Evolutionary conservation across 2,797 vertebrate genomes (phyloP).

Genomic region (Harpagifer antarcticus): DNA sequence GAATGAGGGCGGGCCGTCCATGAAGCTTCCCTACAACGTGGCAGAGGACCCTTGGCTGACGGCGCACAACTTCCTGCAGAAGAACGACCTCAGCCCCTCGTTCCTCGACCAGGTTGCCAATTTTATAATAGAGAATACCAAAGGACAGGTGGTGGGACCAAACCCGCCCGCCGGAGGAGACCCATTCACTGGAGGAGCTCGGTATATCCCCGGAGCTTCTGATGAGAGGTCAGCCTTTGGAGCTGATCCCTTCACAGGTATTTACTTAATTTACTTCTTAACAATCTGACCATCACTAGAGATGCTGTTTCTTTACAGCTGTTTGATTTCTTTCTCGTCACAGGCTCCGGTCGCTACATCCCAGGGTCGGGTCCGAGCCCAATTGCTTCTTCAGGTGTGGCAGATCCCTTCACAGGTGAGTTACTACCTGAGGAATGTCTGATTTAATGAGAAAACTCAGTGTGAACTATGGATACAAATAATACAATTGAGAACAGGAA

Average conservation of each 20-base stretch:
- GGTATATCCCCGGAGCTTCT: slow-evolving; percentile 90
- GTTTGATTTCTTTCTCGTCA: background rate
- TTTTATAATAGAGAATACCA: slow-evolving; percentile 98
- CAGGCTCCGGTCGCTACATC: slow-evolving; percentile 90
- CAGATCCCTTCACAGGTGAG: slow-evolving; percentile 85
- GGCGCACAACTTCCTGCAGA: slow-evolving; percentile 96
- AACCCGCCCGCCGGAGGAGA: slow-evolving; percentile 85
- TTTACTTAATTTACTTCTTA: background rate
- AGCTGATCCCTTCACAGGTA: slow-evolving; percentile 95
- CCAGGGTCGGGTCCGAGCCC: slow-evolving; percentile 70
- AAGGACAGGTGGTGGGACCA: slow-evolving; percentile 88
- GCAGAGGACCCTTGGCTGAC: slow-evolving; percentile 96
- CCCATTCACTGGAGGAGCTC: slow-evolving; percentile 94
- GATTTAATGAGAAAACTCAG: background rate
- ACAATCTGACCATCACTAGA: background rate
- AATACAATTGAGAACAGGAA: too few relatives aligned
- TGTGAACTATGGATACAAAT: background rate
- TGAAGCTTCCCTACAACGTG: slow-evolving; percentile 96
- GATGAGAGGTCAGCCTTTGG: slow-evolving; percentile 69
- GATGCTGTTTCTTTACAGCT: background rate
- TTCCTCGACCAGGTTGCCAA: slow-evolving; percentile 99
- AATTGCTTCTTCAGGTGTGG: slow-evolving; percentile 60
- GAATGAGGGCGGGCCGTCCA: slow-evolving; percentile 94
- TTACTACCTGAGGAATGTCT: background rate
- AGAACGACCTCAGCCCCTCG: slow-evolving; percentile 95